phyloP scores from a whole-genome alignment of 2,888 invertebrate species.

The Belgica antarctica region DNA sequence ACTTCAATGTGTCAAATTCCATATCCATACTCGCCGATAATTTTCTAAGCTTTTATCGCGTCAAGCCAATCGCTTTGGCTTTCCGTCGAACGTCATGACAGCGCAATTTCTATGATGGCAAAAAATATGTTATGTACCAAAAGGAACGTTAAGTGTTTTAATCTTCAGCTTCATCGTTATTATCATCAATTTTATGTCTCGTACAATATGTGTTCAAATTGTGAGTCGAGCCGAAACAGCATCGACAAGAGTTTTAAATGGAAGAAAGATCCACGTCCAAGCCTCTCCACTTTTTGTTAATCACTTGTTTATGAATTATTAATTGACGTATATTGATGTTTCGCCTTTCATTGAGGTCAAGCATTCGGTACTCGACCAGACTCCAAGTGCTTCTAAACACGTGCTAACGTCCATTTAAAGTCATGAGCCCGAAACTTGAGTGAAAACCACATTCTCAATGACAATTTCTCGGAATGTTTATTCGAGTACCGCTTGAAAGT shows the following conservation, averaged over 20 bases:
- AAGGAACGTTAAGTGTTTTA: conserved; percentile 43
- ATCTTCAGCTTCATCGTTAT: conserved; percentile 41
- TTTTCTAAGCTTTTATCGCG: conserved; percentile 18
- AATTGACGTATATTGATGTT: conserved; percentile 43
- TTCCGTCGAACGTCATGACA: conserved; percentile 43
- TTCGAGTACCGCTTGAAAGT: background rate
- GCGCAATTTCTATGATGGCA: conserved; percentile 41
- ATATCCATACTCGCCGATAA: background rate
- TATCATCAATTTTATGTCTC: conserved; percentile 34
- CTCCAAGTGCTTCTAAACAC: conserved; percentile 40
- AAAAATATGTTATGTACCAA: conserved; percentile 33
- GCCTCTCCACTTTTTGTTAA: conserved; percentile 32
- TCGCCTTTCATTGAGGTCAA: conserved; percentile 37
- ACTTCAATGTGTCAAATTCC: conserved; percentile 26
- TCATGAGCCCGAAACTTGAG: background rate
- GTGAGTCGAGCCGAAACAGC: background rate
- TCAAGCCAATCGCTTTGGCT: conserved; percentile 33
- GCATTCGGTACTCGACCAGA: conserved; percentile 11
- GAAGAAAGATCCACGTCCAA: conserved; percentile 4
- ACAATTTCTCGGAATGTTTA: background rate
- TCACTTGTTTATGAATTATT: conserved; percentile 44
- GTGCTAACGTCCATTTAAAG: conserved; percentile 29
- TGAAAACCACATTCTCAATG: background rate
- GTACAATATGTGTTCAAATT: conserved; percentile 14
- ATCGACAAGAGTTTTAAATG: background rate